Conservation (phyloP, 1,140 invertebrate species). For the Bursaphelenchus mucronatus region DNA sequence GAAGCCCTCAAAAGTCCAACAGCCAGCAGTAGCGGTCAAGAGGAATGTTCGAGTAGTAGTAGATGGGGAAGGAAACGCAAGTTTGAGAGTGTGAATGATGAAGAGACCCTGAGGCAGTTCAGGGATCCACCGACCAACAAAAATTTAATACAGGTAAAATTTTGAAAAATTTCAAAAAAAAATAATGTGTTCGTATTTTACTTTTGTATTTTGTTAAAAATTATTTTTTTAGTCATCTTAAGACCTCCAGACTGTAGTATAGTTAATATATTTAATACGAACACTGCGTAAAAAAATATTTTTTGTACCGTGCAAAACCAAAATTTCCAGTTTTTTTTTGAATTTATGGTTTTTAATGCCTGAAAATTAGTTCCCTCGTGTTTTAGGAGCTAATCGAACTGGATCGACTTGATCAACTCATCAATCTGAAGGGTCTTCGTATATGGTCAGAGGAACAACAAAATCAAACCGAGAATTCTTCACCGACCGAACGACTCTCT, state of each 20-base stretch:
- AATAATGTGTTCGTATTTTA: too few relatives aligned
- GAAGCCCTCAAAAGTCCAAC: neutral
- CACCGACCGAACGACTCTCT: constrained; percentile 47
- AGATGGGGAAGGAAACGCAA: too few relatives aligned
- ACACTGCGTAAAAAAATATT: too few relatives aligned
- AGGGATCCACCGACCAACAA: constrained; percentile 6
- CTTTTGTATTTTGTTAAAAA: too few relatives aligned
- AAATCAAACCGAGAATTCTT: constrained; percentile 23
- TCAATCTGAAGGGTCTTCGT: constrained; percentile 69
- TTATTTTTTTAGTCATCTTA: too few relatives aligned
- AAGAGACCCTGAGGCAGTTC: too few relatives aligned
- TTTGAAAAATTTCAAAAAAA: too few relatives aligned
- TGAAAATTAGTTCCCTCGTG: neutral
- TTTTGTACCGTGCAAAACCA: too few relatives aligned
- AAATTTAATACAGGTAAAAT: constrained; percentile 1
- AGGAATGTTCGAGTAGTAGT: too few relatives aligned
- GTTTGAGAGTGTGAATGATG: too few relatives aligned
- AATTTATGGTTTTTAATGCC: constrained; percentile 31
- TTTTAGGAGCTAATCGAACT: constrained; percentile 59
- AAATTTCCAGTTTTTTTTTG: constrained; percentile 38
- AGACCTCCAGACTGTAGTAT: too few relatives aligned
- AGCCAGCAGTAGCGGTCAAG: neutral
- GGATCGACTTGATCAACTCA: constrained; percentile 49
- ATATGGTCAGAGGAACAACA: constrained; percentile 67
- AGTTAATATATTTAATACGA: too few relatives aligned